A percentile compares a stretch with the other conserved stretches of the same genome.
Conservation (phyloP, 2,888 invertebrate genomes). For the Phengaris arion region DNA sequence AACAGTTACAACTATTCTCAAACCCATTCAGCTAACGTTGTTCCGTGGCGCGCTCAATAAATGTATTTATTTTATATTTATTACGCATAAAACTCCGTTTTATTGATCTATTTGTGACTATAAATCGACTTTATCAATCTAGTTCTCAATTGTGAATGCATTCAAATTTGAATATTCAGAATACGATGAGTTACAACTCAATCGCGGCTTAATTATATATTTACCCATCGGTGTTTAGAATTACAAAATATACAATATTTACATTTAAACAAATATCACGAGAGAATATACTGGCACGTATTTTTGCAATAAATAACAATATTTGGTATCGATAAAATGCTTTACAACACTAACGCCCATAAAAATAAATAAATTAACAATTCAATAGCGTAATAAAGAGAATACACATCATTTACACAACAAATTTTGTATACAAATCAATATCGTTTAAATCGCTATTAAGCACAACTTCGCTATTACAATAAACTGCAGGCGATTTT, state of each 20-base stretch:
- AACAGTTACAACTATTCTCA: constrained; percentile 1
- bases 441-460: background rate
- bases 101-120: constrained; percentile 23
- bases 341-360: constrained; percentile 39
- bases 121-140: constrained; percentile 15
- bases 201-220: constrained; percentile 19
- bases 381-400: background rate
- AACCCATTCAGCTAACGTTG: background rate
- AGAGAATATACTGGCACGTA: constrained; percentile 58
- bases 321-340: constrained; percentile 69
- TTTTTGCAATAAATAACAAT: constrained; percentile 64
- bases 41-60: background rate
- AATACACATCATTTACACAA: constrained; percentile 27
- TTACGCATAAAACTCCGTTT: constrained; percentile 16
- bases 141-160: background rate
- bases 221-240: constrained; percentile 29
- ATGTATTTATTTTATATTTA: constrained; percentile 21
- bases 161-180: constrained; percentile 22
- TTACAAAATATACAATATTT: constrained; percentile 37
- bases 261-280: constrained; percentile 48
- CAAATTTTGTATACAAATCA: background rate
- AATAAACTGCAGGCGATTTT: background rate
- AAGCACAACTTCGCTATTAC: background rate
- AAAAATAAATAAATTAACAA: constrained; percentile 30
- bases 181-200: constrained; percentile 10